Evolutionary conservation across 2,888 invertebrate species (phyloP).

Genomic region (Ditula angustiorana): DNA sequence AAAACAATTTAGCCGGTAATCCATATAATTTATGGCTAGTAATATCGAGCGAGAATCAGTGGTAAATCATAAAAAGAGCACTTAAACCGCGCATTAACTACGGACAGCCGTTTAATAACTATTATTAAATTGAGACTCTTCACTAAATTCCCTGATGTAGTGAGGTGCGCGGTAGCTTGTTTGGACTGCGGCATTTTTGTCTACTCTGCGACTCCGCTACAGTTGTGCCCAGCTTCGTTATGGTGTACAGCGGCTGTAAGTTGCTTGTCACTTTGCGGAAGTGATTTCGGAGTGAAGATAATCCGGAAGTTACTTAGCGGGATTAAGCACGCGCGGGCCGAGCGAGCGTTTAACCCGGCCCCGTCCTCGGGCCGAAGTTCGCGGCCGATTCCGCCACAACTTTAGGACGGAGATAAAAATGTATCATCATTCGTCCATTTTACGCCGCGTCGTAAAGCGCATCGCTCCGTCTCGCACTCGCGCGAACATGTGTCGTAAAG

Average conservation of each 20-base stretch:
- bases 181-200: slow-evolving; percentile 36
- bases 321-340: slow-evolving; percentile 7
- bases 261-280: not conserved
- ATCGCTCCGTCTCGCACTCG: slow-evolving; percentile 68
- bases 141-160: slow-evolving; percentile 75
- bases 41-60: slow-evolving; percentile 76
- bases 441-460: slow-evolving; percentile 82
- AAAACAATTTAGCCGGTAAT: slow-evolving; percentile 80
- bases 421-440: slow-evolving; percentile 78
- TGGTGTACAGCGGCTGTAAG: not conserved
- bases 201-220: not conserved
- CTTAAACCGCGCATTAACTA: slow-evolving; percentile 79
- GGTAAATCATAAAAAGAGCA: slow-evolving; percentile 82
- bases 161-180: slow-evolving; percentile 51
- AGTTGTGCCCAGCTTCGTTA: not conserved
- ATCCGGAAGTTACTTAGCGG: slow-evolving; percentile 22
- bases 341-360: not conserved
- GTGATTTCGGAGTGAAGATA: not conserved
- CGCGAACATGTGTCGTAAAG: slow-evolving; percentile 84
- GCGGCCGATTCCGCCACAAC: slow-evolving; percentile 51
- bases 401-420: slow-evolving; percentile 69
- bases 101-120: slow-evolving; percentile 80
- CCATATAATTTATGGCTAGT: slow-evolving; percentile 75
- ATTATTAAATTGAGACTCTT: slow-evolving; percentile 73
- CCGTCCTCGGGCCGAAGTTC: slow-evolving; percentile 43